phyloP scores from a whole-genome alignment of 2,888 invertebrate species.

The Eupithecia exiguata region DNA sequence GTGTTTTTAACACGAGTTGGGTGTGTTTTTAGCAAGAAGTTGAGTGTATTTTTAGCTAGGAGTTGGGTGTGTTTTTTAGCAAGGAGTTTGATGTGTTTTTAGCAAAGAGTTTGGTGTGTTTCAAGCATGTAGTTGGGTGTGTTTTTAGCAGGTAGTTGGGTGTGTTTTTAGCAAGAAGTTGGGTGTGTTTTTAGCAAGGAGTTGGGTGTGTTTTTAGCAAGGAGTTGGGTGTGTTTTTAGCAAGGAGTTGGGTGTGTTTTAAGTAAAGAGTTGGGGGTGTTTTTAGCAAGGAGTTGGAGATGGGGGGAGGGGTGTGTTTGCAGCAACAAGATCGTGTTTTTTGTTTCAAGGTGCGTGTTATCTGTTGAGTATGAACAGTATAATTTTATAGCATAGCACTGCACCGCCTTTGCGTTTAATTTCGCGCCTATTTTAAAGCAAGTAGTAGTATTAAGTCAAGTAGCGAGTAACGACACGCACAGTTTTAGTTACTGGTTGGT shows the following conservation, averaged over 20 bases:
- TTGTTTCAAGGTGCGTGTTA: not conserved
- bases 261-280: too few relatives aligned
- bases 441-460: not conserved
- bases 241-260: too few relatives aligned
- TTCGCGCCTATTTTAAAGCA: not conserved
- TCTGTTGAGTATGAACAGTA: too few relatives aligned
- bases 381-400: not conserved
- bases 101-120: too few relatives aligned
- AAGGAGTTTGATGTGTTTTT: too few relatives aligned
- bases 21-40: not conserved
- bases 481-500: not conserved
- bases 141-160: too few relatives aligned
- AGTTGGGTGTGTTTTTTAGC: too few relatives aligned
- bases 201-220: not conserved
- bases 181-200: not conserved
- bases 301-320: too few relatives aligned
- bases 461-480: not conserved
- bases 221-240: too few relatives aligned
- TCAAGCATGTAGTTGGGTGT: too few relatives aligned
- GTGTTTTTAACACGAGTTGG: slow-evolving; percentile 31
- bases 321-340: not conserved
- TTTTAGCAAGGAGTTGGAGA: too few relatives aligned
- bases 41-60: not conserved
- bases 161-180: not conserved
- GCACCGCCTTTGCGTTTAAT: not conserved